Base-by-base conservation (phyloP, 2,888 invertebrate species). In the Pandemis heparana region DNA sequence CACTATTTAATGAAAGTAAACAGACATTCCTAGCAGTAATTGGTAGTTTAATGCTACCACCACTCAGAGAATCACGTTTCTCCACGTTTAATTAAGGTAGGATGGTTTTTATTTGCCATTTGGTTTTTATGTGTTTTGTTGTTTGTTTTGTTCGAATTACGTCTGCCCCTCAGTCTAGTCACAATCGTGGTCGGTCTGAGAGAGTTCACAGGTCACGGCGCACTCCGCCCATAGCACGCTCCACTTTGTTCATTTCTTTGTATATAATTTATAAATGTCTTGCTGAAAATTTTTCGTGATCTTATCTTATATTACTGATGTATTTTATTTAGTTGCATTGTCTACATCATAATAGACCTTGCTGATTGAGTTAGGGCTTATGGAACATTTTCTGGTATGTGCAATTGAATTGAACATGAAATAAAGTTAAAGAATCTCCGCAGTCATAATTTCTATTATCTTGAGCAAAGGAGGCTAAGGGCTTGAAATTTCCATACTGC, bases 181-280 rank as follows among this genome's bases (percentile, higher is more conserved):
- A 70, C 65, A 66, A 81, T 82, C 84, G 82, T 81, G 81, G 81
- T 78, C 74, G 66, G 65, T 70, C 64, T 70, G 85, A 82, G 79
- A 82, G 82, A 83, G 86, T 87, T 87, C 79, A 83, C 82, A 83
- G 89, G 88, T 89, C 89, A 89, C 87, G 89, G 79, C 82, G 82
- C 83, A 86, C 88, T 83, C 89, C 88, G 89, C 89, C 89, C 88
- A 85, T 84, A 81, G 82, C 81, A 80, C 85, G 87, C 84, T 88
- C 88, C 83, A 87, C 84, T 88, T 88, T 82, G 82, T 82, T 77
- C 77, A 78, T 81, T 83, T 82, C 81, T 85, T 82, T 82, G 78
- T 78, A 79, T 79, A 75, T 74, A 76, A 73, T 70, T 75, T 72
- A 71, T 69, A 63, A 64, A 63, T 64, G 68, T 48, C 39, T 69